Evolutionary conservation across 2,888 invertebrate species (phyloP).

Genomic region (Chalcis sispes): DNA sequence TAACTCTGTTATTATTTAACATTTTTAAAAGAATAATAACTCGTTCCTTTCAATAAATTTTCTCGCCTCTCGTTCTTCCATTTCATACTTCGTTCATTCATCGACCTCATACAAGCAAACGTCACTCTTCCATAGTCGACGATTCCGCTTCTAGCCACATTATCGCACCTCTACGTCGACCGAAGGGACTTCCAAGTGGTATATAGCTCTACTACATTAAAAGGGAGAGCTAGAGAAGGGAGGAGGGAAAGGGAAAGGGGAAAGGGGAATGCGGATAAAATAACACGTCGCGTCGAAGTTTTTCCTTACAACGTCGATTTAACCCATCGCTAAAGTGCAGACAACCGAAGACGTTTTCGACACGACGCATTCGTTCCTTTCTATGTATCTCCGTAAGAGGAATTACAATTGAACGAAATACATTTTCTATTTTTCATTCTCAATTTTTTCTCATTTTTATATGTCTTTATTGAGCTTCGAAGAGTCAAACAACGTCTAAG

Average conservation of each 20-base stretch:
- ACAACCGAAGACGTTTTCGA: background rate
- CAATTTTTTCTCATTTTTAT: background rate
- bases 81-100: too few species aligned
- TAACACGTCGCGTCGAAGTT: background rate
- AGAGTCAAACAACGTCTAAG: constrained; percentile 33
- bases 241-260: background rate
- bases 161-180: background rate
- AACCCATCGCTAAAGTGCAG: too few species aligned
- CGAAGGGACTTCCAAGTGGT: background rate
- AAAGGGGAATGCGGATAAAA: background rate
- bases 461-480: background rate
- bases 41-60: too few species aligned
- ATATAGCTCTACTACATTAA: too few species aligned
- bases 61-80: too few species aligned
- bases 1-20: too few species aligned
- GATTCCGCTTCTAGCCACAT: background rate
- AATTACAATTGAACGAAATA: constrained; percentile 15
- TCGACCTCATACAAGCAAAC: too few species aligned
- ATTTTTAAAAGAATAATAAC: too few species aligned
- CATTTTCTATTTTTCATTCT: constrained; percentile 2
- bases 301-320: constrained; percentile 9
- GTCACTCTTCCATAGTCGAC: too few species aligned
- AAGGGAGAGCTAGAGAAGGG: too few species aligned
- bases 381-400: too few species aligned
- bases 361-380: too few species aligned